Percentiles rank a stretch among this genome's conserved stretches.
These are phyloP conservation scores for Empis livida DNA, from an alignment of 2,888 invertebrate genomes.

Conservation along the genomic window DNA sequence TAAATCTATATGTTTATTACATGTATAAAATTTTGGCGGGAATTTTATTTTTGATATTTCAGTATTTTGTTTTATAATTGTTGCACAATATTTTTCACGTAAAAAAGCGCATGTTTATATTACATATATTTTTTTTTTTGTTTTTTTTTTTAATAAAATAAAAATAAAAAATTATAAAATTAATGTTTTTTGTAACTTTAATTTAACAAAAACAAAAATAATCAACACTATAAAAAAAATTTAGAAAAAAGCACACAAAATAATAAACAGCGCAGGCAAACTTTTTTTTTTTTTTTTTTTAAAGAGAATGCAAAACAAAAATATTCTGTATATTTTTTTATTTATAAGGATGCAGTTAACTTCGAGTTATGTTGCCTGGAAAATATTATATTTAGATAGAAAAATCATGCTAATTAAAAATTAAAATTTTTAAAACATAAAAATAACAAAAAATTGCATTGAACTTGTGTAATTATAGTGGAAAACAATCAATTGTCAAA, in stretches of 20 bases:
- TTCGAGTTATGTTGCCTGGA: background rate
- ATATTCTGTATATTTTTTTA: background rate
- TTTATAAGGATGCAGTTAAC: background rate
- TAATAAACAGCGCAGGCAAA: background rate
- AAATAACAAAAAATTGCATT: background rate
- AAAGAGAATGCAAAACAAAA: background rate
- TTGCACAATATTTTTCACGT: background rate
- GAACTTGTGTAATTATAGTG: too few relatives aligned
- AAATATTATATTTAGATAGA: background rate
- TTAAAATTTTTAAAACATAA: background rate
- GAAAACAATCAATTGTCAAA: too few relatives aligned
- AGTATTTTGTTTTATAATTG: background rate
- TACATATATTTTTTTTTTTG: too few relatives aligned
- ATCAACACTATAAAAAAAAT: background rate
- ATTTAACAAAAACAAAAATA: background rate
- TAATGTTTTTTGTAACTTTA: background rate
- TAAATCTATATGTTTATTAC: background rate
- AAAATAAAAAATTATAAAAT: background rate
- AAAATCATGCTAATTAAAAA: background rate
- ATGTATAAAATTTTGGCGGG: background rate
- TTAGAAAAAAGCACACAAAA: background rate
- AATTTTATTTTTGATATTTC: too few relatives aligned
- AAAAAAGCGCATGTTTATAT: too few relatives aligned
- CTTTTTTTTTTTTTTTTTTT: background rate
- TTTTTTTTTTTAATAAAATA: background rate